phyloP scores from a whole-genome alignment of 2,888 invertebrate genomes.

The Notodonta dromedarius region DNA sequence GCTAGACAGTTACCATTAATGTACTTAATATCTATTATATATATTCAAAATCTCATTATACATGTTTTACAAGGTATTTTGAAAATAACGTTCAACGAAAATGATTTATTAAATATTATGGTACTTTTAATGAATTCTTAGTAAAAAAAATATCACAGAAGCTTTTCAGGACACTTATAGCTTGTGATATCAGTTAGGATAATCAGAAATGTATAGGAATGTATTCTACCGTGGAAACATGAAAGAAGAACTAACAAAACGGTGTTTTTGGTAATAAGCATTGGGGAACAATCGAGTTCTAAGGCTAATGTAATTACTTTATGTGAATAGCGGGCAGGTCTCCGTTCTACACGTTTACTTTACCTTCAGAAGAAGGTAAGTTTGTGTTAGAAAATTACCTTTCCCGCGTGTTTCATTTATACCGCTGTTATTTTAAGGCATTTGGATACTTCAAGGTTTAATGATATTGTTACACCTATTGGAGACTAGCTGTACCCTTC shows the following conservation, averaged over 20 bases:
- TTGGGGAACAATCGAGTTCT: neutral
- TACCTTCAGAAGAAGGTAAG: neutral
- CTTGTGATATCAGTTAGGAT: neutral
- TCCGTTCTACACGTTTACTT: neutral
- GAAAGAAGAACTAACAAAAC: neutral
- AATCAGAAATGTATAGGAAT: neutral
- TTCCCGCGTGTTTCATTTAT: neutral
- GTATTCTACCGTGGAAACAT: neutral
- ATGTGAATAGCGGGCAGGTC: neutral
- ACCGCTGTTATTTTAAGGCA: neutral
- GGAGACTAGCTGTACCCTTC: no score
- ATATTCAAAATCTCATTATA: no score
- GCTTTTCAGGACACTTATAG: neutral
- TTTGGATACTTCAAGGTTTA: neutral
- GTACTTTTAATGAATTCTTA: no score
- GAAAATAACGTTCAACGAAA: no score
- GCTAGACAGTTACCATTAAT: no score
- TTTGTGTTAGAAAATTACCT: neutral
- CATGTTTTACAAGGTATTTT: no score
- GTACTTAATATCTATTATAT: no score
- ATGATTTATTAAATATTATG: no score
- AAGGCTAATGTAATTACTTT: conserved; percentile 2
- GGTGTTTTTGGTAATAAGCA: neutral
- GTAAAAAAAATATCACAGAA: no score
- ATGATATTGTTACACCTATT: no score